Evolutionary conservation across 2,113 vertebrate genomes (phyloP).

Genomic region (Panthera tigris): DNA sequence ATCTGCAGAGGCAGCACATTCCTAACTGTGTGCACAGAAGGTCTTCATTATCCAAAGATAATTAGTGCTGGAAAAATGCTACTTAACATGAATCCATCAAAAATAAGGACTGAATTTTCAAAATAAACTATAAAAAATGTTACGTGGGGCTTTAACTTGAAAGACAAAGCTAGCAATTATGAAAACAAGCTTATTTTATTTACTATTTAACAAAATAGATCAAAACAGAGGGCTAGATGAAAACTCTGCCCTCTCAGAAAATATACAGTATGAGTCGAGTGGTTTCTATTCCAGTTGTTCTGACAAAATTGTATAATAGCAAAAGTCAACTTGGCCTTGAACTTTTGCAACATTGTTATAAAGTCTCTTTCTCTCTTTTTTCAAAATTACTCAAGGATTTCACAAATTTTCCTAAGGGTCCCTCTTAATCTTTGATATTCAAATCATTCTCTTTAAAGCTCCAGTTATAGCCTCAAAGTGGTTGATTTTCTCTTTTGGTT

Average conservation of each 20-base stretch:
- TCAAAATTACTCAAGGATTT: constrained; percentile 22
- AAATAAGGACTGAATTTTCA: constrained; percentile 15
- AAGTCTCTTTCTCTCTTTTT: not conserved
- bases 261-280: not conserved
- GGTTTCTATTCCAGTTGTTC: not conserved
- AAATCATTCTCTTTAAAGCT: constrained; percentile 6
- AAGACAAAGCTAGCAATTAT: constrained; percentile 41
- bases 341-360: not conserved
- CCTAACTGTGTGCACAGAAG: constrained; percentile 12
- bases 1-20: not conserved
- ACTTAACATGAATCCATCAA: constrained; percentile 25
- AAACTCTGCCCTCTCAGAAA: constrained; percentile 19
- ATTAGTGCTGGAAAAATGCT: constrained; percentile 38
- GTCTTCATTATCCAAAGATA: constrained; percentile 52
- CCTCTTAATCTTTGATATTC: not conserved
- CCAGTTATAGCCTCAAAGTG: not conserved
- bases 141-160: constrained; percentile 21
- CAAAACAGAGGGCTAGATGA: not conserved
- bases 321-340: constrained; percentile 42
- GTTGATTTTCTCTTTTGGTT: constrained; percentile 15
- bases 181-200: constrained; percentile 52
- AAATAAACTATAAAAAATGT: constrained; percentile 51
- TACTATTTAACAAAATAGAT: constrained; percentile 37
- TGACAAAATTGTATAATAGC: constrained; percentile 26
- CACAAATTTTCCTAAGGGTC: not conserved